Conservation (phyloP, 2,797 vertebrate species). For the Myiotriccus ornatus region DNA sequence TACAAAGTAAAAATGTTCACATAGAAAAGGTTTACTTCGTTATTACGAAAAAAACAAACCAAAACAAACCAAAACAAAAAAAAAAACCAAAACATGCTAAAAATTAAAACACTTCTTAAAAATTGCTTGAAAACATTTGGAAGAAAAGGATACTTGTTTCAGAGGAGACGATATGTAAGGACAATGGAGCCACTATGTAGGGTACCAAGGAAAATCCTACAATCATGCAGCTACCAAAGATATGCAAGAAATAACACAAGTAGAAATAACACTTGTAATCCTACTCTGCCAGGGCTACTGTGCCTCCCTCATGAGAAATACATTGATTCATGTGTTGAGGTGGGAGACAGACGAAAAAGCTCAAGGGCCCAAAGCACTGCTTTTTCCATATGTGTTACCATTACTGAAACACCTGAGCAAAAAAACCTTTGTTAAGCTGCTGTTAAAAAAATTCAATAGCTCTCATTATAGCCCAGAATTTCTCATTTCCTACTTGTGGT, state of each 20-base stretch:
- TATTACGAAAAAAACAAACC: not conserved
- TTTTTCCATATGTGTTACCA: constrained; percentile 33
- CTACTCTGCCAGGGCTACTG: not conserved
- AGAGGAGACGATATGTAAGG: rapidly evolving
- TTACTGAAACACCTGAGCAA: constrained; percentile 62
- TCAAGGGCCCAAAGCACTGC: not conserved
- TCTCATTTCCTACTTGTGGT: constrained; percentile 69
- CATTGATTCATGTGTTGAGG: not conserved
- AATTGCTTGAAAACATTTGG: not conserved
- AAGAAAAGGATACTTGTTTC: not conserved
- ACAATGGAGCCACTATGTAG: not conserved
- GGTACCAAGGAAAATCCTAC: not conserved
- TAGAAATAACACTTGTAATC: not conserved
- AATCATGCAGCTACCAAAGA: not conserved
- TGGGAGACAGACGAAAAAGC: constrained; percentile 9
- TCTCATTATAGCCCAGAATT: constrained; percentile 49
- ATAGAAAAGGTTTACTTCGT: not conserved
- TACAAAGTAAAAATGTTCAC: not conserved
- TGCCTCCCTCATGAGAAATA: not conserved
- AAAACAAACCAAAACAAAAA: not conserved
- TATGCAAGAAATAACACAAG: not conserved
- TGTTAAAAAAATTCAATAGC: constrained; percentile 51
- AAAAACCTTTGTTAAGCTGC: constrained; percentile 41
- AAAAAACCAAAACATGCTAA: rapidly evolving
- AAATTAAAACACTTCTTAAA: not conserved